phyloP scores from a whole-genome alignment of 2,888 invertebrate genomes.

The Entomobrya proxima region DNA sequence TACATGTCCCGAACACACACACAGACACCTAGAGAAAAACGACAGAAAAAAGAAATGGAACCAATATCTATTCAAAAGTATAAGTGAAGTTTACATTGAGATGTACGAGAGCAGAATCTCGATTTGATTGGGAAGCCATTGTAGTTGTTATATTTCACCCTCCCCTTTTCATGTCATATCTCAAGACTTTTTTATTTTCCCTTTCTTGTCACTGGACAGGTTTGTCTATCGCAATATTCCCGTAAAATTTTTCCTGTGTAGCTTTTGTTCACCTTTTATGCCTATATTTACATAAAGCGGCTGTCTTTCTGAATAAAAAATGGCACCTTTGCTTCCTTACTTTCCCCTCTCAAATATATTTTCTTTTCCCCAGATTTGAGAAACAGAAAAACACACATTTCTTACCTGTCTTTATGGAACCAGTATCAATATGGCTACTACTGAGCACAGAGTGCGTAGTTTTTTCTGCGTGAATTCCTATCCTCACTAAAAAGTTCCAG shows the following conservation, averaged over 20 bases:
- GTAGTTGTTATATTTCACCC: constrained; percentile 49
- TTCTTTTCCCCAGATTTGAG: too few relatives aligned
- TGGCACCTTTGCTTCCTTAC: background rate
- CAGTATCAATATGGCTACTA: background rate
- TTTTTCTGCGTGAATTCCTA: constrained; percentile 21
- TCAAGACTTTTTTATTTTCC: background rate
- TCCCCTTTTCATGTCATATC: constrained; percentile 44
- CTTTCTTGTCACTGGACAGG: background rate
- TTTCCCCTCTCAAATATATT: background rate
- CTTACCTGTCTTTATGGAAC: background rate
- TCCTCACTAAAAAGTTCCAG: constrained; percentile 47
- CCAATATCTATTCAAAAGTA: background rate
- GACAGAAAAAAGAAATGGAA: background rate
- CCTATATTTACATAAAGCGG: background rate
- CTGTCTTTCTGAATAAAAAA: background rate
- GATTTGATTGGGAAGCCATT: constrained; percentile 68
- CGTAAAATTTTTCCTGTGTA: background rate
- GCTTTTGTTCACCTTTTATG: background rate
- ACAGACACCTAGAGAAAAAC: background rate
- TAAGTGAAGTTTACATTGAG: constrained; percentile 48
- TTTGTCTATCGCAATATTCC: background rate
- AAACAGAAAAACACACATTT: background rate
- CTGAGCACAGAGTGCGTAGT: background rate
- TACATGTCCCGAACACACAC: background rate
- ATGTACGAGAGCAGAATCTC: constrained; percentile 66